These are phyloP conservation scores for Microtus richardsoni DNA, from an alignment of 2,113 vertebrate genomes.

Conservation along the genomic window DNA sequence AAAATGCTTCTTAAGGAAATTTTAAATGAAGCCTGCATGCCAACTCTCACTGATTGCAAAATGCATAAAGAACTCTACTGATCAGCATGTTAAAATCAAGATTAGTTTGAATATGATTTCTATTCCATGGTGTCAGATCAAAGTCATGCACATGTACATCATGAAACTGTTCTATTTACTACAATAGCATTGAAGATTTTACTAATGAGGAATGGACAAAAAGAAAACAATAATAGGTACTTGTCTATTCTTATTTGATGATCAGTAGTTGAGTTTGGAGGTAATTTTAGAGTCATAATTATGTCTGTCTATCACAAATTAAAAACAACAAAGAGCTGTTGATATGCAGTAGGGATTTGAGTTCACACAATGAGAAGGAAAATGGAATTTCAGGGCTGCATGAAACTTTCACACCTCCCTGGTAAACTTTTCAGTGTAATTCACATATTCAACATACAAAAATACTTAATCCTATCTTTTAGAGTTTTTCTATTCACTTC, in stretches of 20 bases:
- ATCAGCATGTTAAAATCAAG: background rate
- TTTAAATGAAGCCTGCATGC: background rate
- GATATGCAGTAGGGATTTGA: slow-evolving; percentile 32
- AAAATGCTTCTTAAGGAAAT: slow-evolving; percentile 41
- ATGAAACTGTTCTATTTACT: background rate
- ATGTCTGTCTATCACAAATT: background rate
- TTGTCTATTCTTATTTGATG: background rate
- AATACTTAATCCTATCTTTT: slow-evolving; percentile 60
- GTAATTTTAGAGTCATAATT: slow-evolving; percentile 40
- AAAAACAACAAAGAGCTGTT: background rate
- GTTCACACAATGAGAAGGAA: background rate
- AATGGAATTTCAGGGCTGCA: slow-evolving; percentile 31
- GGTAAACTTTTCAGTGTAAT: slow-evolving; percentile 68
- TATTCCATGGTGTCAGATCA: background rate
- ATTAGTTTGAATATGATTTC: background rate
- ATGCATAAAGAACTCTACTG: background rate
- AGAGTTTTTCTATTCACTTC: slow-evolving; percentile 12
- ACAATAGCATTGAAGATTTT: background rate
- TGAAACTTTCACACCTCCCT: slow-evolving; percentile 63
- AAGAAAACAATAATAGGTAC: background rate
- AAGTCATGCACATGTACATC: background rate
- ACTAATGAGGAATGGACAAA: background rate
- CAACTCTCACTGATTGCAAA: background rate
- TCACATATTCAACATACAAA: slow-evolving; percentile 59
- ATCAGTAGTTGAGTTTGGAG: background rate